phyloP scores from a whole-genome alignment of 2,888 invertebrate genomes.

The Ophraella communa region DNA sequence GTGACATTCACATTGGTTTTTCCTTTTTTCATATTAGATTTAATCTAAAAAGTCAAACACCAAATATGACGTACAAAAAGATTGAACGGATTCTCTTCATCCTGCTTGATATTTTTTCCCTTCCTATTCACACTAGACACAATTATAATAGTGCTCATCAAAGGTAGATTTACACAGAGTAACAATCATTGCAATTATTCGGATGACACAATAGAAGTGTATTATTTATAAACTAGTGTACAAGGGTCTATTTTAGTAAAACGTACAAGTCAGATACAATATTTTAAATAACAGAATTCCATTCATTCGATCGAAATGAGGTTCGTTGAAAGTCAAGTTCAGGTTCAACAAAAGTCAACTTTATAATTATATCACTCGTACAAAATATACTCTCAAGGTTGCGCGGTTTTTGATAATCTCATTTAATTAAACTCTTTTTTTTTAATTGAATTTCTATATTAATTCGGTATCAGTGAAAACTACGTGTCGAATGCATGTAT shows the following conservation, averaged over 20 bases:
- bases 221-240: no score
- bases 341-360: background rate
- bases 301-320: no score
- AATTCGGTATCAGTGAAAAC: no score
- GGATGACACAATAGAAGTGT: no score
- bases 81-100: background rate
- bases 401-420: background rate
- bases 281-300: no score
- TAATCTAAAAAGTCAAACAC: no score
- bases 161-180: background rate
- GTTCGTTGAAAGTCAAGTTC: background rate
- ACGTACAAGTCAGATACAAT: no score
- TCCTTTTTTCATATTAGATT: no score
- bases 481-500: background rate
- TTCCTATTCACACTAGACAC: background rate
- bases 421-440: background rate
- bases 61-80: background rate
- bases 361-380: background rate
- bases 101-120: background rate
- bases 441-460: no score
- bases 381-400: background rate
- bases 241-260: no score
- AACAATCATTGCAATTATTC: background rate
- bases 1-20: no score
- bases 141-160: no score